Evolutionary conservation across 92 coral and sea anemone genomes (phyloP).

Genomic region (Umimayanthus chanpuru): DNA sequence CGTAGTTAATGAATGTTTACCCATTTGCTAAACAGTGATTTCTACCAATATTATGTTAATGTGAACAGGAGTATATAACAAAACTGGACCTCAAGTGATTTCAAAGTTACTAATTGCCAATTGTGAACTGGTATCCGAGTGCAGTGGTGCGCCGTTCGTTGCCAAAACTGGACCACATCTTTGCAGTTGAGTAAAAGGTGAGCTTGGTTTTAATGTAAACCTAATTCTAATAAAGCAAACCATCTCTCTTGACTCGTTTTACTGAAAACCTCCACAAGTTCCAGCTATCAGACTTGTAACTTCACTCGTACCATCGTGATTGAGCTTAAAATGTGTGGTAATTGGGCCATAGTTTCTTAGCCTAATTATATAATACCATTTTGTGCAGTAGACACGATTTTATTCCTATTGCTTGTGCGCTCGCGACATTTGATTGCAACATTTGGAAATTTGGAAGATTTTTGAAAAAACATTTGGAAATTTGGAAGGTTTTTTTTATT

Average conservation of each 20-base stretch:
- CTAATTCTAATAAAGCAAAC: neutral
- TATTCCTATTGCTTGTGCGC: neutral
- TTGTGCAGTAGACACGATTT: neutral
- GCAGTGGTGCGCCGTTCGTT: neutral
- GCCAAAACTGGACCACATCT: neutral
- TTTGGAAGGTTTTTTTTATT: too few relatives aligned
- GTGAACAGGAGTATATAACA: constrained; percentile 16
- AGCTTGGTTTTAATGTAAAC: neutral
- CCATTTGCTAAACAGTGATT: constrained; percentile 27
- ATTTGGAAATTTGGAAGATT: too few relatives aligned
- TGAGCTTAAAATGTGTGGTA: neutral
- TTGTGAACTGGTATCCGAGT: neutral
- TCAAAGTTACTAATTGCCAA: neutral
- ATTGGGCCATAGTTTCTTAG: neutral
- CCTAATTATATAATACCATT: neutral
- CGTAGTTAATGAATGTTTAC: constrained; percentile 20
- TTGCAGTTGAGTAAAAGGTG: neutral
- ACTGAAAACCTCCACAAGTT: neutral
- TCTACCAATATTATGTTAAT: constrained; percentile 30
- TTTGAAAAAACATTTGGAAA: too few relatives aligned
- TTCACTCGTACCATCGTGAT: neutral
- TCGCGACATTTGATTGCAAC: neutral
- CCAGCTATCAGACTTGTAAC: neutral
- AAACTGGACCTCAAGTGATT: neutral
- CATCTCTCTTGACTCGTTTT: neutral